Evolutionary conservation across 2,797 vertebrate species (phyloP).

Genomic region (Hypotaenidia philippensis): DNA sequence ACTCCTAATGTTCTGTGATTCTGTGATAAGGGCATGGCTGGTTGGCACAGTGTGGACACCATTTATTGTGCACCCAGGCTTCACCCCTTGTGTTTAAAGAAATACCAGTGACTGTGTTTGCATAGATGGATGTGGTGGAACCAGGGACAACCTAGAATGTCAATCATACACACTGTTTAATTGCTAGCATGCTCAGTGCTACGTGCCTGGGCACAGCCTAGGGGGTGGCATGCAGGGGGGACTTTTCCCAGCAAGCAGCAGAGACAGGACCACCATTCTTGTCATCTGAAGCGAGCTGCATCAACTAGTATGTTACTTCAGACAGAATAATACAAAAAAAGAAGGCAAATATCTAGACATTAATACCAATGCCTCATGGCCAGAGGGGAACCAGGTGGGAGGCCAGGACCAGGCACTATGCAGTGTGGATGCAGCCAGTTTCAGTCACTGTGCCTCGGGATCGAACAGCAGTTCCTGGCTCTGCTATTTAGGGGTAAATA

Average conservation of each 20-base stretch:
- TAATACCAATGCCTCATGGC: not conserved
- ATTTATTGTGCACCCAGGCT: not conserved
- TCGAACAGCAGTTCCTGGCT: not conserved
- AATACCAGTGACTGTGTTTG: not conserved
- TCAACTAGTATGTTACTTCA: not conserved
- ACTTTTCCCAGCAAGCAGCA: not conserved
- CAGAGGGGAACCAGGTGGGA: not conserved
- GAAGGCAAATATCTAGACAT: not conserved
- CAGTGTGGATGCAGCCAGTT: not conserved
- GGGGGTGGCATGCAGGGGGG: accelerated
- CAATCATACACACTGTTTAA: not conserved
- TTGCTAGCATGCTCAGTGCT: not conserved
- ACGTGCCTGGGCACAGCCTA: not conserved
- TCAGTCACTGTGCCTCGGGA: not conserved
- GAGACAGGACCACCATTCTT: not conserved
- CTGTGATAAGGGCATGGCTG: too few species aligned
- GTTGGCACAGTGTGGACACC: not conserved
- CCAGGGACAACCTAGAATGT: not conserved
- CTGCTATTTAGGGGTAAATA: not conserved
- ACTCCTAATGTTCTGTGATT: too few species aligned
- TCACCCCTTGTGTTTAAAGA: not conserved
- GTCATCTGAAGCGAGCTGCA: not conserved
- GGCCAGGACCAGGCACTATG: not conserved
- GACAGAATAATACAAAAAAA: not conserved
- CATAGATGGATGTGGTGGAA: not conserved